A percentile compares a stretch with the other conserved stretches of the same genome.
phyloP scores from a whole-genome alignment of 2,888 invertebrate genomes.

The Automeris io region DNA sequence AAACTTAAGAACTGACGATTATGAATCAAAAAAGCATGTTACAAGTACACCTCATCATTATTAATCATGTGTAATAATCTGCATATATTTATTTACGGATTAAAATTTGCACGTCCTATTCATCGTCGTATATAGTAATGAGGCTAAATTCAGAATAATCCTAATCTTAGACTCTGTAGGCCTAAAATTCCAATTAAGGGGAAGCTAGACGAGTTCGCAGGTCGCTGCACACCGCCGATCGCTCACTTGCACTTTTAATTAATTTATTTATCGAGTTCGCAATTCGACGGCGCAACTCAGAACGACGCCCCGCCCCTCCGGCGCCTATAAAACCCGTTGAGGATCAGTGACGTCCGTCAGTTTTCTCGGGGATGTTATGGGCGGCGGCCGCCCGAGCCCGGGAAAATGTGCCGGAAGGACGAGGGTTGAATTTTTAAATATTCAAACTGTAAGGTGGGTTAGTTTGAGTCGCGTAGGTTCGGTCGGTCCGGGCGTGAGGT shows the following conservation, averaged over 20 bases:
- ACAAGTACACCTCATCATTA: too few species aligned
- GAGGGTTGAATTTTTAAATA: slow-evolving; percentile 54
- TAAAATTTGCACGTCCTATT: too few species aligned
- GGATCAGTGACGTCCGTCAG: slow-evolving; percentile 63
- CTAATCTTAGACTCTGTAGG: slow-evolving; percentile 35
- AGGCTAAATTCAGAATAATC: slow-evolving; percentile 44
- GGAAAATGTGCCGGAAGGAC: slow-evolving; percentile 53
- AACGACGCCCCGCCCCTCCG: slow-evolving; percentile 63
- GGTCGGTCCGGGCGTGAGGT: slow-evolving; percentile 27
- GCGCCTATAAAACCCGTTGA: slow-evolving; percentile 57
- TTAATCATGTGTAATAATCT: too few species aligned
- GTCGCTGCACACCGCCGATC: slow-evolving; percentile 65
- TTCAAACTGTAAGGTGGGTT: slow-evolving; percentile 45
- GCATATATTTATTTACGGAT: too few species aligned
- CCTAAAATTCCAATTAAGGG: slow-evolving; percentile 68
- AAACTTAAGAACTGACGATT: too few species aligned
- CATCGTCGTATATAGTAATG: too few species aligned
- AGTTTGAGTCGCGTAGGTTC: slow-evolving; percentile 38
- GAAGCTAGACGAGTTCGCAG: slow-evolving; percentile 57
- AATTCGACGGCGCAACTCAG: slow-evolving; percentile 74
- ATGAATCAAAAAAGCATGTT: too few species aligned
- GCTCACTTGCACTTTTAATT: slow-evolving; percentile 78
- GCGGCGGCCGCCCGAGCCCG: slow-evolving; percentile 50
- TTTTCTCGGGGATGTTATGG: slow-evolving; percentile 61
- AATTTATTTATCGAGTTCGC: slow-evolving; percentile 77